Base-by-base conservation (phyloP, 2,888 invertebrate genomes). In the Pyralis farinalis region DNA sequence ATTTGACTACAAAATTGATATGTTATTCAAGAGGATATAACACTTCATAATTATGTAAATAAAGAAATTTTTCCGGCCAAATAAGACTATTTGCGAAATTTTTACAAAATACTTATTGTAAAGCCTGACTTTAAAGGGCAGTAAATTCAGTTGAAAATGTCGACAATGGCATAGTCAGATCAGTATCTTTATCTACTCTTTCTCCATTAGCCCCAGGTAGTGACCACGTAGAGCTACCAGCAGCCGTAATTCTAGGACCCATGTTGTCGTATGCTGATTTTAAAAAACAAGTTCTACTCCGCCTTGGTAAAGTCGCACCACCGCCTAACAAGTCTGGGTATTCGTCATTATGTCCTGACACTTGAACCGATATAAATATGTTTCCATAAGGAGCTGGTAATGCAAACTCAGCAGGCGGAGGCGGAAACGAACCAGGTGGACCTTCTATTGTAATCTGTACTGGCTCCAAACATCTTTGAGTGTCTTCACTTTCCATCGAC, bases 221-320 rank as follows among this genome's bases (percentile, higher is more conserved):
- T 20, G 96, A 96, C 71, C 96, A 92, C 16, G 95, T 95, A 6
- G 96, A 96, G 71, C 95, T 96, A 34, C 97, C 97, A 48, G 95
- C 95, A 25, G 96, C 96, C 7, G 96, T 97, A 37, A 96, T 95
- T 51, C 96, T 91, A 38, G 96, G 95, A 5, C 96, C 96, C 94
- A 96, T 95, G 82, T 96, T 96, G 83, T 97, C 97, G 75, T 97
- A 96, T 47, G 94, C 94, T 39, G 94, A 92, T 69, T 90, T 91
- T 37, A 91, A 71, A 67, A 83, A 91, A 63, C 84, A 89, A 10
- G 83, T 86, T 40, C 76, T 78, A 65, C 84, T 86, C 41, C 91
- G 73, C 38, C 91, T 77, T 1, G 91, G 91, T 33, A 90, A 52
- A 40, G 90, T 81, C 12, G 83, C 62, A 10, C 81, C 75, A 49